phyloP scores from a whole-genome alignment of 23 tunicate species.

The Styela plicata region DNA sequence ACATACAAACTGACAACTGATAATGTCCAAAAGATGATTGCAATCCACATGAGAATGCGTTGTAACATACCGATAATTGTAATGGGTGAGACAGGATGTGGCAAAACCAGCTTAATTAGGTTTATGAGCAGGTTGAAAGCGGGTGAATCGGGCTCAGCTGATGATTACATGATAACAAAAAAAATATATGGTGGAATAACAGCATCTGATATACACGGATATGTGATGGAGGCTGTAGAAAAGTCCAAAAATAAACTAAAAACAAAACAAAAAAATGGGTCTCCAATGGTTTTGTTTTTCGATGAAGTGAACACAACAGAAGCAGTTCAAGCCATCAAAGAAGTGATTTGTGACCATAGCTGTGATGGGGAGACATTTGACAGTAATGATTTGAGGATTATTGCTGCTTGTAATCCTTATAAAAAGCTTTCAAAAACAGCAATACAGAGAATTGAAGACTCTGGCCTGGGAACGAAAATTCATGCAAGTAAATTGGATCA shows the following conservation, averaged over 20 bases:
- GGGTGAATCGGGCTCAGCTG: slow-evolving; percentile 23
- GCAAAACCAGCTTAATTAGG: slow-evolving; percentile 58
- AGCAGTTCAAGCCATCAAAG: slow-evolving; percentile 76
- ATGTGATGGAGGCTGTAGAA: slow-evolving; percentile 36
- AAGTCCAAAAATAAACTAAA: not conserved
- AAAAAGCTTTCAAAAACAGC: slow-evolving; percentile 41
- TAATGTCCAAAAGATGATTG: slow-evolving; percentile 50
- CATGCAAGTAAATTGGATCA: slow-evolving; percentile 48
- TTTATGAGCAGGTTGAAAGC: slow-evolving; percentile 49
- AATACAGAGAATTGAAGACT: slow-evolving; percentile 40
- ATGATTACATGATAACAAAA: slow-evolving; percentile 26
- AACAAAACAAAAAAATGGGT: not conserved
- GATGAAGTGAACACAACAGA: slow-evolving; percentile 85
- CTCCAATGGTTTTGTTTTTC: slow-evolving; percentile 40
- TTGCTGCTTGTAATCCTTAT: slow-evolving; percentile 75
- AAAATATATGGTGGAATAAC: slow-evolving; percentile 72
- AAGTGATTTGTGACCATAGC: slow-evolving; percentile 61
- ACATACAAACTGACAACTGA: slow-evolving; percentile 61
- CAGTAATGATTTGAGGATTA: slow-evolving; percentile 14
- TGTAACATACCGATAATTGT: slow-evolving; percentile 52
- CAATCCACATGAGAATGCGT: slow-evolving; percentile 54
- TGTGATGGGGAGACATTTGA: slow-evolving; percentile 36
- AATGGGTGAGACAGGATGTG: slow-evolving; percentile 70
- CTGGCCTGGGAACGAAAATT: slow-evolving; percentile 62
- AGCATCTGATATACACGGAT: slow-evolving; percentile 31